Evolutionary conservation across 2,113 vertebrate species (phyloP).

Genomic region (Arizona elegans): DNA sequence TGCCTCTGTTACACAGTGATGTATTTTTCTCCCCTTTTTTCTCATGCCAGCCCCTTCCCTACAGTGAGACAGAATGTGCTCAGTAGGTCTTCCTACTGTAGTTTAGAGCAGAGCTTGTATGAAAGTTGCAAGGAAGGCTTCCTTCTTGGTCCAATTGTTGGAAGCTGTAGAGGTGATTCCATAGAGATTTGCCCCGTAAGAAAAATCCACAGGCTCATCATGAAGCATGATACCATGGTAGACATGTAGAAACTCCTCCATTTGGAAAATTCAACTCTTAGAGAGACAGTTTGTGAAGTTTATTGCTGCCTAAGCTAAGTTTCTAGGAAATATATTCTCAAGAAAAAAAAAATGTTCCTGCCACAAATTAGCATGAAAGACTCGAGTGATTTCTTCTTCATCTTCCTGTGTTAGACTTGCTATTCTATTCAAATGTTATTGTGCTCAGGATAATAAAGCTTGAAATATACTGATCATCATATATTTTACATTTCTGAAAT

Average conservation of each 20-base stretch:
- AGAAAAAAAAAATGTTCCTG: rapidly evolving
- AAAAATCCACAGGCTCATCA: constrained; percentile 35
- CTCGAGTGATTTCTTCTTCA: background rate
- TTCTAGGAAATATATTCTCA: constrained; percentile 15
- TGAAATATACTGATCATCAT: constrained; percentile 34
- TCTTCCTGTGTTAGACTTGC: constrained; percentile 29
- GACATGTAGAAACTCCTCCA: constrained; percentile 37
- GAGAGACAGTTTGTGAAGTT: constrained; percentile 27
- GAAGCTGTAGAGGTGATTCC: background rate
- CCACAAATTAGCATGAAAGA: constrained; percentile 41
- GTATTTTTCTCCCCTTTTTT: background rate
- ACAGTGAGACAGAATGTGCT: background rate
- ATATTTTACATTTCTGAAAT: constrained; percentile 25
- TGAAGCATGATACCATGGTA: constrained; percentile 24
- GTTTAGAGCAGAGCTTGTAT: background rate
- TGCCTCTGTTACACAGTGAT: background rate
- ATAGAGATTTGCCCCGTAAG: constrained; percentile 26
- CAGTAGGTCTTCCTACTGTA: background rate
- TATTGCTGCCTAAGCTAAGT: background rate
- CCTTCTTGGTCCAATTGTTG: background rate
- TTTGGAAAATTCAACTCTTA: constrained; percentile 26
- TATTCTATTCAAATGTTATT: constrained; percentile 36
- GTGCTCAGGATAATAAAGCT: constrained; percentile 38
- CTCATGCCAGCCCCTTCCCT: background rate
- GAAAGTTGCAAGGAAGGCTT: background rate